A percentile compares a stretch with the other conserved stretches of the same genome.
Evolutionary conservation across 2,797 vertebrate species (phyloP).

Genomic region (Calcarius lapponicus): DNA sequence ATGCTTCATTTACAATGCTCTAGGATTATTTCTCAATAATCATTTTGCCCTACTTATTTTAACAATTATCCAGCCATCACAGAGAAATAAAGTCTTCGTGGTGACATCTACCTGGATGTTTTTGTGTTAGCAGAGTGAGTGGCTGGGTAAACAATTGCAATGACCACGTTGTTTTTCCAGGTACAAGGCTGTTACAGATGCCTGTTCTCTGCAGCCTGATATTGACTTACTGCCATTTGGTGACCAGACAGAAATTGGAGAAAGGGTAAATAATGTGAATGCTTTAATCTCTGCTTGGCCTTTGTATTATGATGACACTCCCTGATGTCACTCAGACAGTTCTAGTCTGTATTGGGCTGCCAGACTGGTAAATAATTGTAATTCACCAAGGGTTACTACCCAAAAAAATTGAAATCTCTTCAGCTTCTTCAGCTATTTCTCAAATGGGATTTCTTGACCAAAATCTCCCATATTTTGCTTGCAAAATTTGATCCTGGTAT

Average conservation of each 20-base stretch:
- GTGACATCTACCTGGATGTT: neutral
- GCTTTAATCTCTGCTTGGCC: neutral
- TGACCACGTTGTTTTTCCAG: slow-evolving; percentile 69
- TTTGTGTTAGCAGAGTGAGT: neutral
- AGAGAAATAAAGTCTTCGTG: neutral
- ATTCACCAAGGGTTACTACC: neutral
- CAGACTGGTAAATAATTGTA: neutral
- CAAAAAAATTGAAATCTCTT: neutral
- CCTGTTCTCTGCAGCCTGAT: slow-evolving; percentile 96
- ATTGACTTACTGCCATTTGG: slow-evolving; percentile 96
- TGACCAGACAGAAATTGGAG: slow-evolving; percentile 99
- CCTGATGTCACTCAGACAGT: neutral
- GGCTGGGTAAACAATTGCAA: neutral
- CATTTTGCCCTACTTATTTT: neutral
- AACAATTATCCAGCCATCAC: neutral
- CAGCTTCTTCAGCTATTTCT: neutral
- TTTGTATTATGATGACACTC: neutral
- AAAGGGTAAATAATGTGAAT: slow-evolving; percentile 80
- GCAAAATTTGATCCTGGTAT: neutral
- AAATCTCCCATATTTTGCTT: neutral
- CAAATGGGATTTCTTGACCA: neutral
- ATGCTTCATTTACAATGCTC: neutral
- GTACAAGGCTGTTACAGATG: slow-evolving; percentile 96
- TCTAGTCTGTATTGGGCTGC: neutral
- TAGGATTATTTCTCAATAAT: neutral